Conservation (phyloP, 2,113 vertebrate species). For the Ceyx margarethae region DNA sequence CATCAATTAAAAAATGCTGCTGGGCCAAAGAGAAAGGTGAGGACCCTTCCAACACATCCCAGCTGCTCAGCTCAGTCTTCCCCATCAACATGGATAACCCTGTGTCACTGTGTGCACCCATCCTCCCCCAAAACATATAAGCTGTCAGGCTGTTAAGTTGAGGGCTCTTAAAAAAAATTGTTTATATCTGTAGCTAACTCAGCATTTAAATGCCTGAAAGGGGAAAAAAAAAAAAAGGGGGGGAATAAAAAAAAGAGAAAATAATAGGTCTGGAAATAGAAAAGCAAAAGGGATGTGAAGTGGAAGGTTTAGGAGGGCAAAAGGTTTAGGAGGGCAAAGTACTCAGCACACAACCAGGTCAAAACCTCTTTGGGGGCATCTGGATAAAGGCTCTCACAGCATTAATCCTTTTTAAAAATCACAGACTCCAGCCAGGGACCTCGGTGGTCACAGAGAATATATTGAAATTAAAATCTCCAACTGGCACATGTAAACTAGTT, state of each 20-base stretch:
- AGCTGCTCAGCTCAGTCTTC: background rate
- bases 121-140: background rate
- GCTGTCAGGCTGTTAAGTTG: conserved; percentile 10
- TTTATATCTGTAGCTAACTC: background rate
- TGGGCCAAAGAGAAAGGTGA: background rate
- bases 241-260: background rate
- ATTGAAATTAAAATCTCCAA: background rate
- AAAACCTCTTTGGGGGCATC: background rate
- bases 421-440: background rate
- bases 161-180: background rate
- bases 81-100: background rate
- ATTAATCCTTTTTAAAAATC: conserved; percentile 29
- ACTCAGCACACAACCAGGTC: background rate
- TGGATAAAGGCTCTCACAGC: background rate
- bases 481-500: background rate
- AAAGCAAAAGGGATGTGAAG: conserved; percentile 25
- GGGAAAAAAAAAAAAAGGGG: background rate
- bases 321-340: background rate
- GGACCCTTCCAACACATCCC: background rate
- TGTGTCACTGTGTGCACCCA: rapidly evolving
- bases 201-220: conserved; percentile 32
- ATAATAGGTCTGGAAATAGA: background rate
- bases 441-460: background rate
- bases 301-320: background rate
- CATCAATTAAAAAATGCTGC: background rate